Conservation (phyloP, 35 echinoderm and acorn worm species). For the Acanthaster planci region DNA sequence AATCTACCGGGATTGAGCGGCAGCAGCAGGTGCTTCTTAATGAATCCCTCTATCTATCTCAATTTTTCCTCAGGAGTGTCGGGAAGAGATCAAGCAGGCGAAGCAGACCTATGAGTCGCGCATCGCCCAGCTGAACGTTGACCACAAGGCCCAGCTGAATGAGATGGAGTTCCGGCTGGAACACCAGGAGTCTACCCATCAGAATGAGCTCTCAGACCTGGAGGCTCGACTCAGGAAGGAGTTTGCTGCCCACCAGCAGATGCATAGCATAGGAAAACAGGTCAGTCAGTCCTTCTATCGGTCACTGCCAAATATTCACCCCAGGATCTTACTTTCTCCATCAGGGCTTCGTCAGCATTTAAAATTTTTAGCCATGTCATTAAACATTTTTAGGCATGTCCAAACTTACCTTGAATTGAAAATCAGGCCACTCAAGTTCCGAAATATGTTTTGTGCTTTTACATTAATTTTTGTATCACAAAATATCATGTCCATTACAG, state of each 20-base stretch:
- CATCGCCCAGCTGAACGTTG: conserved; percentile 54
- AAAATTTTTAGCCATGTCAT: background rate
- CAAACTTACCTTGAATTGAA: no score
- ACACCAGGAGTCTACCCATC: conserved; percentile 87
- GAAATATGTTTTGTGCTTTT: no score
- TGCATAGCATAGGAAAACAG: conserved; percentile 18
- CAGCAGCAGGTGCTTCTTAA: no score
- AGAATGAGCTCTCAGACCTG: conserved; percentile 84
- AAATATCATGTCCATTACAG: no score
- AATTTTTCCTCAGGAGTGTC: conserved; percentile 55
- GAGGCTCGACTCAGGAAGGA: conserved; percentile 61
- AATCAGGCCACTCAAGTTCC: no score
- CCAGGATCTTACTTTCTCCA: background rate
- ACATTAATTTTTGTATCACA: no score
- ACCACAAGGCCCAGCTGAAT: conserved; percentile 78
- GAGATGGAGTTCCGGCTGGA: conserved; percentile 95
- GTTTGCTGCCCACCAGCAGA: conserved; percentile 41
- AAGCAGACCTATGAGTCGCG: conserved; percentile 51
- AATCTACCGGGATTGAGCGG: no score
- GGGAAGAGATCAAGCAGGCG: conserved; percentile 46
- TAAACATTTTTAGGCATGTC: no score
- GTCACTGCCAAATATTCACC: background rate
- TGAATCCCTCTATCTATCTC: background rate
- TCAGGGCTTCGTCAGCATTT: background rate
- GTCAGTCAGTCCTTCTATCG: background rate